phyloP scores from a whole-genome alignment of 2,113 vertebrate species.

The Silurus glanis region DNA sequence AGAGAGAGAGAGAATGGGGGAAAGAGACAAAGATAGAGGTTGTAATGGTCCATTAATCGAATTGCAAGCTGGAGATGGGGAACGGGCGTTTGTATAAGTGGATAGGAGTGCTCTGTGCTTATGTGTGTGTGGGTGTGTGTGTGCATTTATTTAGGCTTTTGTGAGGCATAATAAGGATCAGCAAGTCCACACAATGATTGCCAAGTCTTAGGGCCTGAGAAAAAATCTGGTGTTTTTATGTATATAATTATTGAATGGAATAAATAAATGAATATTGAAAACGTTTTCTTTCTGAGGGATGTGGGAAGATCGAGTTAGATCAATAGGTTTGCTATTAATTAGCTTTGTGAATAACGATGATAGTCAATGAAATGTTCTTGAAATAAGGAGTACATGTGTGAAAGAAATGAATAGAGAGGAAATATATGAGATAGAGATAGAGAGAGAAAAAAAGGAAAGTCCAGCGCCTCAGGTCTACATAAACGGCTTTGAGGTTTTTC shows the following conservation, averaged over 20 bases:
- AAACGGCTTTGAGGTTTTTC: slow-evolving; percentile 22
- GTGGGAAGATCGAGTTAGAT: background rate
- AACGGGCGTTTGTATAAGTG: slow-evolving; percentile 28
- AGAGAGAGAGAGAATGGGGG: background rate
- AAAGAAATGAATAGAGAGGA: background rate
- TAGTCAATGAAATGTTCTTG: background rate
- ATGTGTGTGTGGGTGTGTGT: background rate
- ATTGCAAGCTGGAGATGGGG: background rate
- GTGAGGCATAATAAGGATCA: background rate
- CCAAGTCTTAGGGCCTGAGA: background rate
- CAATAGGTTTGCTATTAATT: background rate
- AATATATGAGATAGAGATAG: background rate
- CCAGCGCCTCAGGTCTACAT: slow-evolving; percentile 53
- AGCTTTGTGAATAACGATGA: background rate
- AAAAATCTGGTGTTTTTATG: background rate
- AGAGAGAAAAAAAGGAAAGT: slow-evolving; percentile 25
- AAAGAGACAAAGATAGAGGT: background rate
- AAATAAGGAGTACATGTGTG: background rate
- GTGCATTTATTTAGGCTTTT: background rate
- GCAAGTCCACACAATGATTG: background rate
- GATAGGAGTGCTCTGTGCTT: slow-evolving; percentile 8
- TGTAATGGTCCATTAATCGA: slow-evolving; percentile 28
- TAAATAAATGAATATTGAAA: too few species aligned
- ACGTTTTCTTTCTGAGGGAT: background rate
- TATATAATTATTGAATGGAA: background rate